Base-by-base conservation (phyloP, 2,888 invertebrate species). In the Alloscopus bannaensis region DNA sequence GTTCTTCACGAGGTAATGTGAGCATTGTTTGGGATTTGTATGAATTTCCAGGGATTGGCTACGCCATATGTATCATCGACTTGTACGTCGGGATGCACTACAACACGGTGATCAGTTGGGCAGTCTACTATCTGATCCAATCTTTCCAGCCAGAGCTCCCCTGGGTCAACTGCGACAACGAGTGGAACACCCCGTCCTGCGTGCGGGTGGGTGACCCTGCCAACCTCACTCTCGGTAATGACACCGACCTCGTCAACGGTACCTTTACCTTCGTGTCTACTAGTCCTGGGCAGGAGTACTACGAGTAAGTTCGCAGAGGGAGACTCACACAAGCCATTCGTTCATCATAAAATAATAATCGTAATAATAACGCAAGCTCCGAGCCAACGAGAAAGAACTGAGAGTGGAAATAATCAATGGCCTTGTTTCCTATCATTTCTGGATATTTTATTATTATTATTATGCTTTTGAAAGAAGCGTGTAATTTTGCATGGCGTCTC, bases 81-180 rank as follows among this genome's bases (percentile, higher is more conserved):
- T 92, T 97, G 88, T 98, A 97, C 90, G 84, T 90, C 93, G 95
- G 95, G 86, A 97, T 97, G 94, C 97, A 96, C 90, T 98, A 98
- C 91, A 98, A 98, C 90, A 97, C 97, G 62, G 95, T 98, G 88
- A 97, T 98, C 87, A 96, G 96, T 59, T 97, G 97, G 96, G 96
- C 97, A 55, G 93, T 96, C 69, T 96, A 96, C 90, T 96, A 96
- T 89, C 91, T 96, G 84, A 91, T 95, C 86, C 94, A 94, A 16
- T 95, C 95, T 84, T 93, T 95, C 89, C 92, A 92, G 88, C 91
- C 91, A 0, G 92, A 92, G 87, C 91, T 96, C 66, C 96, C 96
- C 0, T 96, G 96, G 96, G 94, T 94, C 70, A 92, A 92, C 84
- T 96, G 96, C 88, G 91, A 92, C 88, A 95, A 96, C 88, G 89